phyloP scores from a whole-genome alignment of 1,140 invertebrate species.

The Drosophila rhopaloa region DNA sequence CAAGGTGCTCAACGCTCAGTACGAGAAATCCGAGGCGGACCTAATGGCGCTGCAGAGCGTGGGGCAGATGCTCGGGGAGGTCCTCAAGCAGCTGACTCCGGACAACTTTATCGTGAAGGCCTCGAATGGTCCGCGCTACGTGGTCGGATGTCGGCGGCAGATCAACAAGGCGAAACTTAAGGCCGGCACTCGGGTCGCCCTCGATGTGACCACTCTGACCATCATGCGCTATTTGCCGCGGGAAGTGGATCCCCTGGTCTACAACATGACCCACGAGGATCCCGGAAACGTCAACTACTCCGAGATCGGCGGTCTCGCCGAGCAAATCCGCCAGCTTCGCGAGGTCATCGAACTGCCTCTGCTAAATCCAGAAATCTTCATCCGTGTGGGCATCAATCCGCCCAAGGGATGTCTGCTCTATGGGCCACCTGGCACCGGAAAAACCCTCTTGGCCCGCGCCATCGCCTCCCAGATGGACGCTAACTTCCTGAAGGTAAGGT shows the following conservation, averaged over 20 bases:
- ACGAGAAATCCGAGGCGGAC: slow-evolving; percentile 99
- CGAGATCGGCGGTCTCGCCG: slow-evolving; percentile 61
- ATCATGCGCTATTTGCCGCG: slow-evolving; percentile 69
- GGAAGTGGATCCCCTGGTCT: slow-evolving; percentile 69
- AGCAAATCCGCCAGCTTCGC: slow-evolving; percentile 68
- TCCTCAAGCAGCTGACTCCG: slow-evolving; percentile 98
- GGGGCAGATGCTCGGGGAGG: slow-evolving; percentile 99
- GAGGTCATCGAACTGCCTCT: slow-evolving; percentile 72
- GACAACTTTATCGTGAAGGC: slow-evolving; percentile 90
- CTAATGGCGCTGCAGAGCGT: slow-evolving; percentile 99
- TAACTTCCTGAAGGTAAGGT: slow-evolving; percentile 94
- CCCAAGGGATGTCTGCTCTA: slow-evolving; percentile 99
- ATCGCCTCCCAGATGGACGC: slow-evolving; percentile 99
- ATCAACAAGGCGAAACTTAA: slow-evolving; percentile 57
- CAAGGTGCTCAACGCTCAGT: slow-evolving; percentile 97
- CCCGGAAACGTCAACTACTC: slow-evolving; percentile 65
- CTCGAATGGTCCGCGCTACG: slow-evolving; percentile 62
- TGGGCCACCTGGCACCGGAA: slow-evolving; percentile 99
- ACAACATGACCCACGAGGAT: slow-evolving; percentile 72
- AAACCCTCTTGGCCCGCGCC: slow-evolving; percentile 96
- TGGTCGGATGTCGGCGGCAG: slow-evolving; percentile 67
- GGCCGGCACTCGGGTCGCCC: slow-evolving; percentile 60
- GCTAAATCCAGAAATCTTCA: slow-evolving; percentile 95
- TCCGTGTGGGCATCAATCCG: slow-evolving; percentile 99
- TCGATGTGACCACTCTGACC: slow-evolving; percentile 67